These are phyloP conservation scores for Luffia ferchaultella DNA, from an alignment of 2,888 invertebrate genomes.

Conservation along the genomic window DNA sequence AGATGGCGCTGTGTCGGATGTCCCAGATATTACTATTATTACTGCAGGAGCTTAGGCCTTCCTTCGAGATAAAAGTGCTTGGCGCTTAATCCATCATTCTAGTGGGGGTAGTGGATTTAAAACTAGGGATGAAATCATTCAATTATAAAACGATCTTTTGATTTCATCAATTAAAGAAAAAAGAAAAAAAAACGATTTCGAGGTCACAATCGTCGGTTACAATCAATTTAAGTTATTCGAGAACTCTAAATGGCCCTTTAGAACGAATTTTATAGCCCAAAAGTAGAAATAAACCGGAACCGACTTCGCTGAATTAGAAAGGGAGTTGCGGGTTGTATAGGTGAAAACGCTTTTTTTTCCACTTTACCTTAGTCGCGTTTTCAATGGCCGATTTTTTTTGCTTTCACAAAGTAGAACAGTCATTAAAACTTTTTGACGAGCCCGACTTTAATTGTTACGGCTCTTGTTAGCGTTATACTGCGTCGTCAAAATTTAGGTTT, in stretches of 20 bases:
- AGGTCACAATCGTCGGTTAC: neutral
- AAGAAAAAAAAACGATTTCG: neutral
- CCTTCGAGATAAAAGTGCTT: no score
- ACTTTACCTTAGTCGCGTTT: conserved; percentile 27
- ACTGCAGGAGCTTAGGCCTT: no score
- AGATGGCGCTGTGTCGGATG: no score
- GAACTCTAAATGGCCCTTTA: neutral
- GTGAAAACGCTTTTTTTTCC: conserved; percentile 2
- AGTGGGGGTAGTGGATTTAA: no score
- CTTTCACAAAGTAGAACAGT: conserved; percentile 32
- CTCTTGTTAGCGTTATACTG: conserved; percentile 30
- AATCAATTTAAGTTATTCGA: neutral
- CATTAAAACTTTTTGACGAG: conserved; percentile 56
- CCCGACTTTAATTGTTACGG: conserved; percentile 42
- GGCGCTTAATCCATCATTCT: no score
- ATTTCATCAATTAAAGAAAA: no score
- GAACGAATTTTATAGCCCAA: neutral
- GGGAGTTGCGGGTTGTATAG: neutral
- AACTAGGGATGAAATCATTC: no score
- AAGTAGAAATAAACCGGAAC: neutral
- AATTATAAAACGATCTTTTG: no score
- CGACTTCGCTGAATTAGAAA: neutral
- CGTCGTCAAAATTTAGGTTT: neutral
- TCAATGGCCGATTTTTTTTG: conserved; percentile 20
- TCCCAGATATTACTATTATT: no score